Evolutionary conservation across 2,113 vertebrate genomes (phyloP).

Genomic region (Pseudonaja textilis): DNA sequence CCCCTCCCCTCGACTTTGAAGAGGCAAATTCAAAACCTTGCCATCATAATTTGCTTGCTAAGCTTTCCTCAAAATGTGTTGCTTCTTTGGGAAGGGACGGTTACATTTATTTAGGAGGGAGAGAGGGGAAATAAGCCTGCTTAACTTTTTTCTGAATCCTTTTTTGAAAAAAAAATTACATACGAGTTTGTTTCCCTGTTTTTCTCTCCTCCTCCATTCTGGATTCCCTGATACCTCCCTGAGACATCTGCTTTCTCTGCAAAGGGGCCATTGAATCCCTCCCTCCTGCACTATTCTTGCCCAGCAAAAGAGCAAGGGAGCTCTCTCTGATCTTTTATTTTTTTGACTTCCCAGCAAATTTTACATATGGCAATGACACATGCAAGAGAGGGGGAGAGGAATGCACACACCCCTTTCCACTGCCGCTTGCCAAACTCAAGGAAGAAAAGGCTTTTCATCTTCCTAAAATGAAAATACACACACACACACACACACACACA

Average conservation of each 20-base stretch:
- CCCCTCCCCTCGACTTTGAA: background rate
- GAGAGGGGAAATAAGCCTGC: background rate
- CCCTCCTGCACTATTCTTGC: background rate
- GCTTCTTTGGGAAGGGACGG: background rate
- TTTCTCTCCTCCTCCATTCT: background rate
- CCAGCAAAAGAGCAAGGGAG: background rate
- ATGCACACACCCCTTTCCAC: background rate
- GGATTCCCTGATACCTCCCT: background rate
- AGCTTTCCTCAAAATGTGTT: background rate
- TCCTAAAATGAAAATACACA: background rate
- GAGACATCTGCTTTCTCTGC: background rate
- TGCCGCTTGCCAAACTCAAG: background rate
- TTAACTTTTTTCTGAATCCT: background rate
- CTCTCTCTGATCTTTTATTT: background rate
- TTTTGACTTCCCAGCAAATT: background rate
- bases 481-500: no score
- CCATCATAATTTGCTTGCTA: background rate
- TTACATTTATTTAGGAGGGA: conserved; percentile 14
- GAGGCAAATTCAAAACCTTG: conserved; percentile 7
- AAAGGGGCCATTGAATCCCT: background rate
- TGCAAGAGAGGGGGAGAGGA: background rate
- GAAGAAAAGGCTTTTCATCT: background rate
- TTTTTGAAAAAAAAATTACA: no score
- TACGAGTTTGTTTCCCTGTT: background rate
- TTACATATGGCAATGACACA: background rate